Evolutionary conservation across 2,888 invertebrate genomes (phyloP).

Genomic region (Campopleginae sp.): DNA sequence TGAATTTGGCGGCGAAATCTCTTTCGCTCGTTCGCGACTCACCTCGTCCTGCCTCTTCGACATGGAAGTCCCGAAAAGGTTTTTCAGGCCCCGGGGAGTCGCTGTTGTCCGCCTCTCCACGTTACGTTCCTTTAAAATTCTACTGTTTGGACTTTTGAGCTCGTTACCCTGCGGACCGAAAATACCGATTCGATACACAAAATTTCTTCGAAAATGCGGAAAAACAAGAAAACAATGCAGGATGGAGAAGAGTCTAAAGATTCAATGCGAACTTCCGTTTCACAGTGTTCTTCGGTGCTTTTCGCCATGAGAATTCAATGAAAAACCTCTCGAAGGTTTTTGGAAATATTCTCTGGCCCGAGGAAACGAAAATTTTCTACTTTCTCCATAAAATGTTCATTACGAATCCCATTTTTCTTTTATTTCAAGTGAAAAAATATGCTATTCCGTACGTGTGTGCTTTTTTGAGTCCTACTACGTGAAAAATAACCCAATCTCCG

Average conservation of each 20-base stretch:
- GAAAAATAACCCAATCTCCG: no score
- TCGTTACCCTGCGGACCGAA: conserved; percentile 75
- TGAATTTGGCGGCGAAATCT: not conserved
- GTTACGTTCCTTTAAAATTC: conserved; percentile 78
- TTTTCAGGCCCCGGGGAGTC: conserved; percentile 79
- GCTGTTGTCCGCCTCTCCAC: conserved; percentile 76
- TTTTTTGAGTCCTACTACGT: no score
- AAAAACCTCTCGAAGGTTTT: no score
- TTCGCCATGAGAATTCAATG: no score
- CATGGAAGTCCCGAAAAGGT: conserved; percentile 74
- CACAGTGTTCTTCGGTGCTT: no score
- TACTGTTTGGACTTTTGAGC: conserved; percentile 76
- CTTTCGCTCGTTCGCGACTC: conserved; percentile 35
- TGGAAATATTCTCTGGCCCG: no score
- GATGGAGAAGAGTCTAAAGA: not conserved
- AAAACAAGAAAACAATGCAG: no score
- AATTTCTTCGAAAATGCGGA: not conserved
- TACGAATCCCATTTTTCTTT: no score
- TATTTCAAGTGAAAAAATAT: no score
- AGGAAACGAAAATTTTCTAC: no score
- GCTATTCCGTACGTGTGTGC: no score
- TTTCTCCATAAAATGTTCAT: no score
- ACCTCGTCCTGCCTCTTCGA: conserved; percentile 80
- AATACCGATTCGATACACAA: not conserved
- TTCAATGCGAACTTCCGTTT: not conserved